phyloP scores from a whole-genome alignment of 2,888 invertebrate species.

The Mantis religiosa region DNA sequence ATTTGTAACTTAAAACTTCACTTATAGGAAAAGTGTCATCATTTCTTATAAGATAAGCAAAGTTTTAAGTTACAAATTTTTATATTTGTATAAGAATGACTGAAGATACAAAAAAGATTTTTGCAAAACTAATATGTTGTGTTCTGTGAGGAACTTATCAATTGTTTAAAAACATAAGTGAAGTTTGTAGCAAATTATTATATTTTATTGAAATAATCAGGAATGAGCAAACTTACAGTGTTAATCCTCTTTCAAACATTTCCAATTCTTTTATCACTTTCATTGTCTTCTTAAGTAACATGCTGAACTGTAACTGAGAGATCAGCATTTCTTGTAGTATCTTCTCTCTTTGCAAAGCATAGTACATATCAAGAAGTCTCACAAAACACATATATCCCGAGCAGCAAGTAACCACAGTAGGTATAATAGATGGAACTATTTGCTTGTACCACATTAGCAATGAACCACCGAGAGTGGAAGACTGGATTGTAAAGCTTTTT shows the following conservation, averaged over 20 bases:
- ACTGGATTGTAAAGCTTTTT: not conserved
- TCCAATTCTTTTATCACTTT: not conserved
- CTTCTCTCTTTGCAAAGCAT: not conserved
- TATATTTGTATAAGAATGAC: too few relatives aligned
- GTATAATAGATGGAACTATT: not conserved
- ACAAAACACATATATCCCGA: not conserved
- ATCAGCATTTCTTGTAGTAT: not conserved
- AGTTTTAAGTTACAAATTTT: too few relatives aligned
- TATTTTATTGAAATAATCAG: too few relatives aligned
- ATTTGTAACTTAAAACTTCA: too few relatives aligned
- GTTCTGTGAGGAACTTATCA: too few relatives aligned
- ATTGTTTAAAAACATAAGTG: too few relatives aligned
- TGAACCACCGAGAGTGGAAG: not conserved
- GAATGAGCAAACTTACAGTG: not conserved
- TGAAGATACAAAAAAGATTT: too few relatives aligned
- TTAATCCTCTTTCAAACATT: not conserved
- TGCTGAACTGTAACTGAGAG: not conserved
- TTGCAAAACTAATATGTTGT: too few relatives aligned
- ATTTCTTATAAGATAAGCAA: too few relatives aligned
- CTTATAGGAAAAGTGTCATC: too few relatives aligned
- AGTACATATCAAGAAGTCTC: not conserved
- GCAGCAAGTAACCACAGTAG: not conserved
- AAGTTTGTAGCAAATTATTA: too few relatives aligned
- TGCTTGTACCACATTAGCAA: not conserved
- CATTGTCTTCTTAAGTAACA: not conserved